Percentiles rank a stretch among this genome's conserved stretches.
Evolutionary conservation across 2,113 vertebrate genomes (phyloP).

Genomic region (Pseudopodoces humilis): DNA sequence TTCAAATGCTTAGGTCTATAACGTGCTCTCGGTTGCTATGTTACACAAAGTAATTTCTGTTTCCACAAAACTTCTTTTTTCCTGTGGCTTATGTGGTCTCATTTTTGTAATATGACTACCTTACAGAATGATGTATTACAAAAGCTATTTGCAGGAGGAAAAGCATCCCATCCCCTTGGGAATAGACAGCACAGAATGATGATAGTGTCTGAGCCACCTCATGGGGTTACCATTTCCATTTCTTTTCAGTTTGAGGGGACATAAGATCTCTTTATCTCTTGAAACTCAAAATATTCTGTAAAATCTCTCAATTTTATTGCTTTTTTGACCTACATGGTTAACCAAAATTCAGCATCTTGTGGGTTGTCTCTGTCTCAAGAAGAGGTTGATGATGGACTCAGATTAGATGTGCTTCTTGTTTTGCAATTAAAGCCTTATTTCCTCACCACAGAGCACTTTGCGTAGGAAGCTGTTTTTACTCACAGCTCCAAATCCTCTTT

Average conservation of each 20-base stretch:
- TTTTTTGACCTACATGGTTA: conserved; percentile 59
- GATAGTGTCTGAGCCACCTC: not conserved
- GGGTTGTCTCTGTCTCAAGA: not conserved
- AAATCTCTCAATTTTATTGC: not conserved
- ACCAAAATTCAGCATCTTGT: conserved; percentile 24
- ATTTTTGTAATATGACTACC: not conserved
- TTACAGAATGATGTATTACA: not conserved
- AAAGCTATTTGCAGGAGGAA: not conserved
- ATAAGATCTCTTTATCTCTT: not conserved
- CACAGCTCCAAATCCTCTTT: not conserved
- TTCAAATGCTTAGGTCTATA: not conserved
- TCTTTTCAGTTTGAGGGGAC: not conserved
- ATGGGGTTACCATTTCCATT: not conserved
- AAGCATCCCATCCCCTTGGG: not conserved
- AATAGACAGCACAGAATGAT: not conserved
- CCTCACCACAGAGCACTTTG: not conserved
- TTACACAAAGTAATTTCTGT: not conserved
- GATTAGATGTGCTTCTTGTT: not conserved
- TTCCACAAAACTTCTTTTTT: not conserved
- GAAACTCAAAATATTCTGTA: not conserved
- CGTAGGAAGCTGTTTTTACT: not conserved
- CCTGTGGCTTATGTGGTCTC: not conserved
- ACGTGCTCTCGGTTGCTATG: not conserved
- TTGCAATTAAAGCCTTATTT: not conserved
- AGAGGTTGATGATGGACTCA: not conserved